Base-by-base conservation (phyloP, 1,140 invertebrate genomes). In the Eulimnadia texana region DNA sequence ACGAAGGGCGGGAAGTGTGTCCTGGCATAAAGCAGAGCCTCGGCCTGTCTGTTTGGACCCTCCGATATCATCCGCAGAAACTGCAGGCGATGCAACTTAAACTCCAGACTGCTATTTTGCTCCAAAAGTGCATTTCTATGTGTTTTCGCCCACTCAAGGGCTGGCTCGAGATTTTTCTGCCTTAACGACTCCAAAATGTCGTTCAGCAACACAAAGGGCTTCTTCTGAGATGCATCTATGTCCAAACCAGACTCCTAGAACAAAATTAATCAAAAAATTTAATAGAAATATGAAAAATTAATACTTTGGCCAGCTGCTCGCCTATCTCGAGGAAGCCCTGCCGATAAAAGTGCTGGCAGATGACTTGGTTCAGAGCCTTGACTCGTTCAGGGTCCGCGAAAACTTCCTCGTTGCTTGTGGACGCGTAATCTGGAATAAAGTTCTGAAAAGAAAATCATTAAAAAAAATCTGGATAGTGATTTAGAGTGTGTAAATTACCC, bases 321-420 rank as follows among this genome's bases (percentile, higher is more conserved):
- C 89, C 90, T 62, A 94, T 89, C 64, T 92, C 85, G 47, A 93
- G 76, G 80, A 90, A 84, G 51, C 93, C 94, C 75, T 95, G 90
- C 63, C 93, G 80, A 71, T 93, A 88, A 71, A 96, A 91, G 79
- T 98, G 93, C 71, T 97, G 90, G 68, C 90, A 92, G 49, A 98
- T 90, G n/a, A 94, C 89, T 76, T 93, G 85, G 75, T 97, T 95
- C 50, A 98, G 75, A 16, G 93, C 76, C 64, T 84, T 80, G 33
- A 83, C 78, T 69, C 92, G 92, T 50, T 86, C 82, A 24, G 84
- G 74, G 23, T 82, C 82, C 52, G 84, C 82, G 72, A 97, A 90
- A 0, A 87, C 83, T 71, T 93, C 87, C 59, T 92, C 89, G 65
- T 86, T 82, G 51, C 85, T 85, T 9, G 91, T 89, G 3, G 89